Evolutionary conservation across 2,888 invertebrate genomes (phyloP).

Genomic region (Alloscopus bannaensis): DNA sequence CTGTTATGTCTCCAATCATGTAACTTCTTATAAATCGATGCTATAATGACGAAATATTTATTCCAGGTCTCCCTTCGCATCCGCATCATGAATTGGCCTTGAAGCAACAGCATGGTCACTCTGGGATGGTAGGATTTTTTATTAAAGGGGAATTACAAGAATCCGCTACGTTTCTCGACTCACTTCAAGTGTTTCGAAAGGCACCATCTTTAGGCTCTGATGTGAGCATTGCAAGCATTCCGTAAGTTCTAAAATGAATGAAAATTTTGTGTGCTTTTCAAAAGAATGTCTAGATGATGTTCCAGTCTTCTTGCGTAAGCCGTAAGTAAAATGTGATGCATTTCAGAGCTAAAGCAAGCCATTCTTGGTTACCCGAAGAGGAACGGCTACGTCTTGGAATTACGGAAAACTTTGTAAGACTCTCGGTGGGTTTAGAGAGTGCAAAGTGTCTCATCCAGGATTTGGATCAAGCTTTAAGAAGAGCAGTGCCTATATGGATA

Average conservation of each 20-base stretch:
- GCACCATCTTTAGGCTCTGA: slow-evolving; percentile 97
- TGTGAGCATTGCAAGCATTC: slow-evolving; percentile 90
- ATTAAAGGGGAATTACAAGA: slow-evolving; percentile 86
- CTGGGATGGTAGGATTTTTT: slow-evolving; percentile 94
- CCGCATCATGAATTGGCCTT: slow-evolving; percentile 88
- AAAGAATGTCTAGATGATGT: too few species aligned
- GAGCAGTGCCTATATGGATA: slow-evolving; percentile 64
- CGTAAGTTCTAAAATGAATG: slow-evolving; percentile 59
- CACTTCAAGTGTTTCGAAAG: slow-evolving; percentile 86
- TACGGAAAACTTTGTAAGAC: slow-evolving; percentile 87
- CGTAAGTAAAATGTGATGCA: too few species aligned
- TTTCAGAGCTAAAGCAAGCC: slow-evolving; percentile 77
- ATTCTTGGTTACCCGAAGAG: slow-evolving; percentile 87
- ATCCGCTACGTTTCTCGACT: slow-evolving; percentile 83
- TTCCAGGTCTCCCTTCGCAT: slow-evolving; percentile 85
- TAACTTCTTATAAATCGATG: too few species aligned
- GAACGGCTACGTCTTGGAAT: slow-evolving; percentile 87
- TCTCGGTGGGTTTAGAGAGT: slow-evolving; percentile 94
- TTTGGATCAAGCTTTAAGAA: slow-evolving; percentile 86
- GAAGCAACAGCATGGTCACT: slow-evolving; percentile 89
- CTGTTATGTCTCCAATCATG: background rate
- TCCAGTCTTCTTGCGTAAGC: too few species aligned
- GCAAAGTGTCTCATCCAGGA: slow-evolving; percentile 89
- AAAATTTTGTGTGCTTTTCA: too few species aligned
- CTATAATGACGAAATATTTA: background rate